These are phyloP conservation scores for Speoplatyrhinus poulsoni DNA, from an alignment of 2,113 vertebrate species.

Conservation along the genomic window DNA sequence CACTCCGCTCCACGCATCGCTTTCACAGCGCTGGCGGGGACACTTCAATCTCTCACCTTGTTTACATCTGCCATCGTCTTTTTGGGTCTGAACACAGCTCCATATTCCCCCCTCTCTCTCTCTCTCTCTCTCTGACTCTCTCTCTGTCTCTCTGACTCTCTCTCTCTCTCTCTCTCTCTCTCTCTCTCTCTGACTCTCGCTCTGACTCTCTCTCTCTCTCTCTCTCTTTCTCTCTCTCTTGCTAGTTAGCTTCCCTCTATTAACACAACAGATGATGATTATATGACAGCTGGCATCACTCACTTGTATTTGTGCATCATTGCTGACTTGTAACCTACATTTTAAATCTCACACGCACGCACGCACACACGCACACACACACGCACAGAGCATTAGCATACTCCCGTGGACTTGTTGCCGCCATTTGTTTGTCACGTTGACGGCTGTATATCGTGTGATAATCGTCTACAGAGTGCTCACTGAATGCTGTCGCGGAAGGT, in stretches of 20 bases:
- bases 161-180: background rate
- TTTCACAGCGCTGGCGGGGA: background rate
- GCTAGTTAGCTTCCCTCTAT: background rate
- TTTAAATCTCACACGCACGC: background rate
- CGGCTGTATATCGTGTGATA: conserved; percentile 22
- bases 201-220: background rate
- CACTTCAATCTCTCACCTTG: conserved; percentile 1
- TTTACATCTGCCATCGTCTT: conserved; percentile 1
- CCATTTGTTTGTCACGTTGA: conserved; percentile 10
- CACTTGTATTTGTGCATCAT: background rate
- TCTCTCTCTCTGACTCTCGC: background rate
- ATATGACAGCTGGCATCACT: background rate
- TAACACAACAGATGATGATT: background rate
- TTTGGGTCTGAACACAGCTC: background rate
- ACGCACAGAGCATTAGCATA: background rate
- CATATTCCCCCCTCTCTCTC: background rate
- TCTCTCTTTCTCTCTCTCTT: background rate
- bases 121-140: background rate
- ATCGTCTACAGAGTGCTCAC: conserved; percentile 29
- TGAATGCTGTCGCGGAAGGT: conserved; percentile 20
- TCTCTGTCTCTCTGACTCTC: no score
- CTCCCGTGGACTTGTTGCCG: background rate
- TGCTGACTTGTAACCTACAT: conserved; percentile 1
- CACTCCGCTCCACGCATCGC: conserved; percentile 2
- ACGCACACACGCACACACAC: conserved; percentile 5